Base-by-base conservation (phyloP, 2,113 vertebrate species). In the Platysternon megacephalum region DNA sequence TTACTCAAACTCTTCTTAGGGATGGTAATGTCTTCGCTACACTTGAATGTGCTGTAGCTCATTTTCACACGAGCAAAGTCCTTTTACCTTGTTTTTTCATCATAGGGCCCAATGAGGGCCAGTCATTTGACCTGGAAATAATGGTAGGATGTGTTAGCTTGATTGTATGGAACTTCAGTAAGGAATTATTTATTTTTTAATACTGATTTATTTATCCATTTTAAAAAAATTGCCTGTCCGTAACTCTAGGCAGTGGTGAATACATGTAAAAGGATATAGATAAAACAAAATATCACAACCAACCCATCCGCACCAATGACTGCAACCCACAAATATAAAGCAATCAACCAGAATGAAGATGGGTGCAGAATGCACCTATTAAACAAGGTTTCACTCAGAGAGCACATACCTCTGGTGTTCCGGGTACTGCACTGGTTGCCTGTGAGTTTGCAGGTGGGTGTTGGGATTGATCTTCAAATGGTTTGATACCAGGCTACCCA, bases 191-290 rank as follows among this genome's bases (percentile, higher is more conserved):
- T 86, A 94, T 91, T 93, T 95, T 68, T 95, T 91, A 94, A 96
- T 95, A 94, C 94, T 92, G 94, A 89, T 94, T 94, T 93, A 88
- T 95, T 94, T 90, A 94, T 96, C 92, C 93, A 74, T 95, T 94
- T 95, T 94, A 93, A 55, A 95, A 58, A 95, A 49, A 48, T 92
- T 91, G 83, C 35, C 82, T 95, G 95, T 79, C 46, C 88, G 65
- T 74, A 92, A 91, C 89, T 48, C 42, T 85, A 85, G 95, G 65
- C 65, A 21, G 65, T 72, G 14, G 7, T 68, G 35, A 14, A n/a
- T 68, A 72, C n/a, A 39, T 72, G 22, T 72, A 19, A 72, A 72
- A 72, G 32, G 32, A 22, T 72, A 39, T 21, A 72, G 16, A 9
- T 72, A 72, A 72, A 56, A 56, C 55, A 56, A 56, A 72, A 92